phyloP scores from a whole-genome alignment of 2,888 invertebrate genomes.

The Tenthredo distinguenda region DNA sequence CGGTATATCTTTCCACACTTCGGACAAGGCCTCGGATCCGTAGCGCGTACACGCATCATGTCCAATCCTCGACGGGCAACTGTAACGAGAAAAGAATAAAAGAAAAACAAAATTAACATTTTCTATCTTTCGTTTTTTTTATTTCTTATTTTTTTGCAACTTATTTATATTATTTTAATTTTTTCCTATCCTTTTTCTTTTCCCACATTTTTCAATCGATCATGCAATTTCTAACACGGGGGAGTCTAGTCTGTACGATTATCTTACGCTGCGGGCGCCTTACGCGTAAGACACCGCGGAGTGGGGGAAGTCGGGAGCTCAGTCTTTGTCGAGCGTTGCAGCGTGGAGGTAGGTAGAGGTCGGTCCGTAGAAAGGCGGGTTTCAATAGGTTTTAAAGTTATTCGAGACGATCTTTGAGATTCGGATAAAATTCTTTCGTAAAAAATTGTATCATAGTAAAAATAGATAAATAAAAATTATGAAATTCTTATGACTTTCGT shows the following conservation, averaged over 20 bases:
- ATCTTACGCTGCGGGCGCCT: not conserved
- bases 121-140: slow-evolving; percentile 51
- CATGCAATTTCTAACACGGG: not conserved
- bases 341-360: not conserved
- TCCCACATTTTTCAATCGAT: not conserved
- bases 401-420: not conserved
- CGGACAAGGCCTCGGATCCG: slow-evolving; percentile 95
- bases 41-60: slow-evolving; percentile 92
- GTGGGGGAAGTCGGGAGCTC: slow-evolving; percentile 22
- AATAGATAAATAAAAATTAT: not conserved
- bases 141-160: slow-evolving; percentile 54
- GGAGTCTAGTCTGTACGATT: not conserved
- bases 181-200: slow-evolving; percentile 65
- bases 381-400: not conserved
- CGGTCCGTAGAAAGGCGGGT: not conserved
- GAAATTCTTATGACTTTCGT: not conserved
- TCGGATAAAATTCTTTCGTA: not conserved
- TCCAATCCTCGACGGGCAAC: slow-evolving; percentile 91
- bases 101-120: not conserved
- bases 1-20: slow-evolving; percentile 96
- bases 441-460: not conserved
- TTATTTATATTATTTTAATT: not conserved
- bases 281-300: not conserved
- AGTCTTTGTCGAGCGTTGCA: slow-evolving; percentile 10
- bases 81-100: slow-evolving; percentile 70